Evolutionary conservation across 2,113 vertebrate species (phyloP), one percentile per base, ranked within the genome.

Genomic region (Odontophorus gujanensis): DNA sequence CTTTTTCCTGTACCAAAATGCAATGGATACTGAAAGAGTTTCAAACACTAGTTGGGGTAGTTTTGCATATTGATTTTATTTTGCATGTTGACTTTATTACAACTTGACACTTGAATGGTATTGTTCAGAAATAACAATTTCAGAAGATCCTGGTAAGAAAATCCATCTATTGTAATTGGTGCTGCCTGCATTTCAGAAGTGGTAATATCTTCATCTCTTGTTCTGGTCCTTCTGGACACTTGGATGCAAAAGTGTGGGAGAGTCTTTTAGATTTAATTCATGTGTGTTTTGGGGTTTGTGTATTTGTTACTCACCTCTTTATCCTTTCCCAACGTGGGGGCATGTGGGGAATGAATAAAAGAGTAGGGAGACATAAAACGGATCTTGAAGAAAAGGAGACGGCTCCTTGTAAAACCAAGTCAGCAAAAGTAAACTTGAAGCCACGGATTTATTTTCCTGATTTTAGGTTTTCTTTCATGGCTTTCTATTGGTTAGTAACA

Each of bases 201-300:
- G 71, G 55, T 92, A 75, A 93, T 96, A 85, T 91, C 85, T 96
- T 94, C 61, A 92, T 94, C 69, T 86, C 42, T 69, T 50, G 32
- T 47, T 89, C 81, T 90, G 42, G 57, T 45, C 92, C 78, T 74
- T 91, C 50, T 79, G 81, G 91, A 90, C 32, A 28, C 24, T 93
- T 57, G 74, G 50, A 79, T 84, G 63, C 71, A 87, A 61, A 81
- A 76, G 26, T 75, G 4, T 36, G 25, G 18, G 38, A 57, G 40
- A 93, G 62, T 58, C 66, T n/a, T 92, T 94, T 72, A 68, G 24
- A 73, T 79, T 82, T 68, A 15, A 89, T 87, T 92, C 77, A 68
- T 72, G 6, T 20, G 6, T 59, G 66, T 5, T 45, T 85, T 72
- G 0, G 26, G 36, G 25, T 45, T 90, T 81, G 24, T 47, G 14